phyloP scores from a whole-genome alignment of 2,113 vertebrate species.

The Nannospalax galili region DNA sequence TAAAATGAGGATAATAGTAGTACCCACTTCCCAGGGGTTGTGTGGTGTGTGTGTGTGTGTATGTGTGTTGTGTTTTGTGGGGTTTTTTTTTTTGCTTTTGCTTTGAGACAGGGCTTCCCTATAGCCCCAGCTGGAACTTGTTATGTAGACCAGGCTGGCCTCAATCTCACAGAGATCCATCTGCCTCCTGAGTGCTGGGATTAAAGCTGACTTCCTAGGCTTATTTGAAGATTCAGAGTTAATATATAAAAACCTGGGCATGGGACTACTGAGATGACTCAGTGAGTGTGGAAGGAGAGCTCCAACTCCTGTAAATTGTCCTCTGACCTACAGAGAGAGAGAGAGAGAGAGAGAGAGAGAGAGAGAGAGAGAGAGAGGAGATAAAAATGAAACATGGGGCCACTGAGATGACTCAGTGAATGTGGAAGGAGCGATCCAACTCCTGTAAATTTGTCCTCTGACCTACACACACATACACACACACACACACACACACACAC shows the following conservation, averaged over 20 bases:
- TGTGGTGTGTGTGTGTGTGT: not conserved
- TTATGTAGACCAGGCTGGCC: too few species aligned
- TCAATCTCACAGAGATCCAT: too few species aligned
- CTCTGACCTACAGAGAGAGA: too few species aligned
- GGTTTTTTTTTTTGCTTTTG: not conserved
- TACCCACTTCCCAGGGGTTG: not conserved
- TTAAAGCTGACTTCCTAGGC: too few species aligned
- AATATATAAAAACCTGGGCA: not conserved
- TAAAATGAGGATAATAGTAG: slow-evolving; percentile 43
- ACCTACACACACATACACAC: too few species aligned
- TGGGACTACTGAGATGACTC: not conserved
- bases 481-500: not conserved
- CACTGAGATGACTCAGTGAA: not conserved
- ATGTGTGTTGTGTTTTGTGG: not conserved
- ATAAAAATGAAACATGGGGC: too few species aligned
- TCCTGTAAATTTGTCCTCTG: not conserved
- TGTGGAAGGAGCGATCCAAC: not conserved
- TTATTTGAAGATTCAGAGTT: slow-evolving; percentile 57
- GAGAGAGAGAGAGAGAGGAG: too few species aligned
- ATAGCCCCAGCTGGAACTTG: too few species aligned
- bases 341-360: too few species aligned
- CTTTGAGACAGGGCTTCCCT: too few species aligned
- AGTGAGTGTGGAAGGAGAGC: not conserved
- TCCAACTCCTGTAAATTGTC: not conserved
- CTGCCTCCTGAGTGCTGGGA: too few species aligned